Evolutionary conservation across 1,140 invertebrate genomes (phyloP).

Genomic region (Aphidius gifuensis): DNA sequence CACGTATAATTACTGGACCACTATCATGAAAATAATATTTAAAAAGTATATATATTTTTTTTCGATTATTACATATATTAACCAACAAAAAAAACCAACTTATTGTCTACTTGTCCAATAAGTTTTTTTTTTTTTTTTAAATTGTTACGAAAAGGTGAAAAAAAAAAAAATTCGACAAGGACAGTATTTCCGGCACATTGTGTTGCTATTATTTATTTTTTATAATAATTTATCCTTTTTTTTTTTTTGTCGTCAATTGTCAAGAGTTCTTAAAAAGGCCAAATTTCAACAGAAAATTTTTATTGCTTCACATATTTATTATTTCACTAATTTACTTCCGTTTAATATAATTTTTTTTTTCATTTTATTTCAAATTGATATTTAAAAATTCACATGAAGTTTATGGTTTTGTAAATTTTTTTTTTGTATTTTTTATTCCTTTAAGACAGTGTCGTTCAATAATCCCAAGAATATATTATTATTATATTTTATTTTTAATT

Average conservation of each 20-base stretch:
- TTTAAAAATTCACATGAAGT: too few species aligned
- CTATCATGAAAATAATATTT: not conserved
- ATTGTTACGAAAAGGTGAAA: not conserved
- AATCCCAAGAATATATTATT: not conserved
- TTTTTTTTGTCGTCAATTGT: not conserved
- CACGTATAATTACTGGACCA: conserved; percentile 22
- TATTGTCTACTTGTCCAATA: not conserved
- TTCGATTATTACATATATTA: too few species aligned
- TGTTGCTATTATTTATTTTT: not conserved
- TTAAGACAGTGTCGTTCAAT: too few species aligned
- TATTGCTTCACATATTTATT: too few species aligned
- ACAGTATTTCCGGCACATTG: conserved; percentile 12
- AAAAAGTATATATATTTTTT: not conserved
- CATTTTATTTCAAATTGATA: too few species aligned
- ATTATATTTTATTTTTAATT: not conserved
- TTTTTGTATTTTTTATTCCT: too few species aligned
- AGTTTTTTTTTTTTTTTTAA: too few species aligned
- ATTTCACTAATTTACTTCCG: too few species aligned
- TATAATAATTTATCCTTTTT: not conserved
- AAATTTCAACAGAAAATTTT: not conserved
- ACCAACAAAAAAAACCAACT: not conserved
- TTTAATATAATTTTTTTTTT: too few species aligned
- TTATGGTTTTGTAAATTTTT: too few species aligned
- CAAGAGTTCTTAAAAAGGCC: not conserved
- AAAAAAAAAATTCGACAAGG: conserved; percentile 5